phyloP scores from a whole-genome alignment of 2,113 vertebrate genomes.

The Neolamprologus kungweensis region DNA sequence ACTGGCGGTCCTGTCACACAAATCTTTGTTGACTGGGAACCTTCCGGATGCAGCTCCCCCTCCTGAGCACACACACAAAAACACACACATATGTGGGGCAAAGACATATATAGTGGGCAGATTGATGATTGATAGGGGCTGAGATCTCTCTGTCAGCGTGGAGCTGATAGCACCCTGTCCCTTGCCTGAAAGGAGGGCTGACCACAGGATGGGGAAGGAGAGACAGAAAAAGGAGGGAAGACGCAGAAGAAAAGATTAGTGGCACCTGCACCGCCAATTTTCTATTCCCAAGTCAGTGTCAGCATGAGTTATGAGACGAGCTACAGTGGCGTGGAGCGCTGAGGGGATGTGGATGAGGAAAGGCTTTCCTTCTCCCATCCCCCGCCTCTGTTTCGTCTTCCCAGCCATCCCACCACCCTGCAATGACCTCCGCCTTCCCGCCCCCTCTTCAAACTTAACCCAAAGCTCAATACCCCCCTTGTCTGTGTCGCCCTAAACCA shows the following conservation, averaged over 20 bases:
- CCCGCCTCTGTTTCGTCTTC: conserved; percentile 42
- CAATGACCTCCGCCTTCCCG: conserved; percentile 28
- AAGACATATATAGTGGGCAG: conserved; percentile 58
- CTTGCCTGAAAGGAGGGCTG: conserved; percentile 33
- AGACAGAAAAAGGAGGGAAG: background rate
- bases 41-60: conserved; percentile 52
- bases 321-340: background rate
- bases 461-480: conserved; percentile 51
- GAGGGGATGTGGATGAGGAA: conserved; percentile 42
- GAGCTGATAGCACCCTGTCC: conserved; percentile 37
- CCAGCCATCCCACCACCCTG: background rate
- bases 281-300: conserved; percentile 18
- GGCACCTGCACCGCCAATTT: conserved; percentile 45
- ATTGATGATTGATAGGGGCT: conserved; percentile 70
- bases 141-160: conserved; percentile 66
- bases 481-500: conserved; percentile 30
- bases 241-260: conserved; percentile 7
- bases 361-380: conserved; percentile 35
- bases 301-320: conserved; percentile 23
- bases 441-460: conserved; percentile 35
- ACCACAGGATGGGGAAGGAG: background rate
- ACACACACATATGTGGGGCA: conserved; percentile 29
- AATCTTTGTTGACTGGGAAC: conserved; percentile 70
- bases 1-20: conserved; percentile 51
- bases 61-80: background rate